Conservation (phyloP, 1,140 invertebrate species). For the Philotrypesis tridentata region DNA sequence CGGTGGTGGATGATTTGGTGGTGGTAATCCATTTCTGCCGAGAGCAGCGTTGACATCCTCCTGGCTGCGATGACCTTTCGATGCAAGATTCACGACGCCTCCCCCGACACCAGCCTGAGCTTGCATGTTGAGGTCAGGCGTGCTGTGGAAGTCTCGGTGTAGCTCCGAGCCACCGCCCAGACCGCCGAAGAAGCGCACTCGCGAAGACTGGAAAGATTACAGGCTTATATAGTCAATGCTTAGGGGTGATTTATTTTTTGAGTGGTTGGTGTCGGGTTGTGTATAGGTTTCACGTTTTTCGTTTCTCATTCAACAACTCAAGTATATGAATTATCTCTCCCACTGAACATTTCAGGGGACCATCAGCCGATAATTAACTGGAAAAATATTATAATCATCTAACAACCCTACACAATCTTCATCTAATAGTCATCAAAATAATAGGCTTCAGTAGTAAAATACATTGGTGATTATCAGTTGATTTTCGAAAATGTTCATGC, state of each 20-base stretch:
- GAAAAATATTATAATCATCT: no score
- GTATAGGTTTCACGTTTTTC: no score
- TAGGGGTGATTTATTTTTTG: background rate
- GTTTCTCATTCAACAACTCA: background rate
- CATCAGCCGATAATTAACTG: no score
- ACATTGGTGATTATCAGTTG: no score
- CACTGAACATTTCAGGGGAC: no score
- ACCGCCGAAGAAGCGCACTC: conserved; percentile 76
- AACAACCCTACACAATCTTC: no score
- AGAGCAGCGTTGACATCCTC: conserved; percentile 81
- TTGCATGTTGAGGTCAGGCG: conserved; percentile 83
- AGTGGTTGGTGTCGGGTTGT: background rate
- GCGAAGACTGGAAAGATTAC: conserved; percentile 62
- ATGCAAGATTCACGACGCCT: conserved; percentile 56
- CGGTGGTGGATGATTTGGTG: conserved; percentile 82
- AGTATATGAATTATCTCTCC: background rate
- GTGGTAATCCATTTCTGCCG: conserved; percentile 76
- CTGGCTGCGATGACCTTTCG: conserved; percentile 82
- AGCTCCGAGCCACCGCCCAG: conserved; percentile 77
- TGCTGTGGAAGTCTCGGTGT: conserved; percentile 90
- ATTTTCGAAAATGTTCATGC: no score
- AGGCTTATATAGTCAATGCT: background rate
- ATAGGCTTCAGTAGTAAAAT: no score
- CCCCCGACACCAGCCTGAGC: conserved; percentile 46
- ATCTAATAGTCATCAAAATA: no score